Percentiles rank a stretch among this genome's conserved stretches.
phyloP scores from a whole-genome alignment of 2,797 vertebrate species.

The Sebastes minor region DNA sequence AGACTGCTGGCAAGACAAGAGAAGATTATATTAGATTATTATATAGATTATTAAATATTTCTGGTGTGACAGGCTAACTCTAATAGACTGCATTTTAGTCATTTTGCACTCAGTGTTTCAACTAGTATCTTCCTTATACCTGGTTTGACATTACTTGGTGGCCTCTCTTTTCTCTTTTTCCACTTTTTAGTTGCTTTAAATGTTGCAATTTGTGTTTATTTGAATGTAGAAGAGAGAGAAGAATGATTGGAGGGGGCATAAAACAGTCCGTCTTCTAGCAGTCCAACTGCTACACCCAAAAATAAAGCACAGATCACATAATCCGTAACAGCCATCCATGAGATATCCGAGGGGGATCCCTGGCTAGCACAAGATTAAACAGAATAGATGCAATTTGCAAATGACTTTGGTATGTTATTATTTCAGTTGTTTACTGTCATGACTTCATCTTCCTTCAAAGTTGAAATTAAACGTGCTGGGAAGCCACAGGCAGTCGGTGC shows the following conservation, averaged over 20 bases:
- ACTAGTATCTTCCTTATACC: not conserved
- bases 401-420: slow-evolving; percentile 45
- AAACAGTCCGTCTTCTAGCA: not conserved
- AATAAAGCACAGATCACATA: slow-evolving; percentile 16
- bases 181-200: not conserved
- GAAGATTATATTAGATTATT: too few relatives aligned
- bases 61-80: not conserved
- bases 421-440: slow-evolving; percentile 24
- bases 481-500: not conserved
- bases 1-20: not conserved
- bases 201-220: not conserved
- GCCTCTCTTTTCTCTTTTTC: not conserved
- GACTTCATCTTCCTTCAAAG: slow-evolving; percentile 19
- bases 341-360: not conserved
- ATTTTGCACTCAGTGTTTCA: not conserved
- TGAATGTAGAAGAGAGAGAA: not conserved
- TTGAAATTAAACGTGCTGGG: not conserved
- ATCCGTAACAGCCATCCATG: not conserved
- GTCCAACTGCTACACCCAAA: slow-evolving; percentile 23
- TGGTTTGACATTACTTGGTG: not conserved
- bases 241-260: not conserved
- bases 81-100: not conserved
- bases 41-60: not conserved
- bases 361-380: not conserved
- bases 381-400: slow-evolving; percentile 1